Base-by-base conservation (phyloP, 2,113 vertebrate genomes). In the Muscicapa adusta region DNA sequence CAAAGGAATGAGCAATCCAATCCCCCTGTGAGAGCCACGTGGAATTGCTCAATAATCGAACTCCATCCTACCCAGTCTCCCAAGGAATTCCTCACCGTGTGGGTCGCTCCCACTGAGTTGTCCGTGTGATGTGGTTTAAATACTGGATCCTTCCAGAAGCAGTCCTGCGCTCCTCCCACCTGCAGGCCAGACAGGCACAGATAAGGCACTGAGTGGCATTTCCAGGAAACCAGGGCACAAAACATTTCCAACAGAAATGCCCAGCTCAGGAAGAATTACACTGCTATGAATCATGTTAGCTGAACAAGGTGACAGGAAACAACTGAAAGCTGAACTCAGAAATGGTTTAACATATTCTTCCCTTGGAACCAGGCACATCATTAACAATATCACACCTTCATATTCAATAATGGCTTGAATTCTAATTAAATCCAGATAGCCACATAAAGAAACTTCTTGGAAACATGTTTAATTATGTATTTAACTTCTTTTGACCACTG, bases 141-240 rank as follows among this genome's bases (percentile, higher is more conserved):
- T 99, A 99, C 87, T 99, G 99, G 94, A 99, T 99, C 95, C 99
- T 98, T 94, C 99, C 99, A 88, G 99, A 99, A 18, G 99, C 98
- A 28, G 99, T 99, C 89, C 99, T 98, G 83, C 99, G 97, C 96
- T 99, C 99, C 97, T 99, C 99, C 99, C 99, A 99, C 67, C 99
- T 99, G 97, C 91, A 96, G 89, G 71, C 53, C 95, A 97, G 63
- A 97, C 86, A 96, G 68, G 34, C 85, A 97, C 22, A 98, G 91
- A 96, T 80, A 96, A 97, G 82, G 89, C 73, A 93, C 45, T 78
- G 92, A 96, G 83, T 75, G 84, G 47, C 43, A 96, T 89, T 96
- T 90, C 92, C 82, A 96, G 89, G 91, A 98, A 98, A 91, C 57
- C 85, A 66, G 87, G 88, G 94, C 88, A 96, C 54, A 66, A 48